A percentile compares a stretch with the other conserved stretches of the same genome.
Evolutionary conservation across 2,113 vertebrate species (phyloP).

Genomic region (Diphyllodes magnificus): DNA sequence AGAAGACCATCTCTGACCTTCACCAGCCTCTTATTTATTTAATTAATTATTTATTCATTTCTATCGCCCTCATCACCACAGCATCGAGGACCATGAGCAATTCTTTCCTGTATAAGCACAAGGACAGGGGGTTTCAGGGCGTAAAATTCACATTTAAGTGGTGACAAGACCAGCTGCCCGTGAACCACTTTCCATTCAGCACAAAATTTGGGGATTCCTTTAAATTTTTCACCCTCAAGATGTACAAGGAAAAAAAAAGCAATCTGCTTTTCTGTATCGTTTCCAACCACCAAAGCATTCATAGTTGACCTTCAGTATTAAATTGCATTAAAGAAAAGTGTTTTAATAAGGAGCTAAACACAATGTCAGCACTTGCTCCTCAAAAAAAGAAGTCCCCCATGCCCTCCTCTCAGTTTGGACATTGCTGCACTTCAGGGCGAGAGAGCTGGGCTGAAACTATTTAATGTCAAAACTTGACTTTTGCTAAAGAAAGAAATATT

Average conservation of each 20-base stretch:
- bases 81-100: accelerated
- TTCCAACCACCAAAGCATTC: not conserved
- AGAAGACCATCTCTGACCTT: not conserved
- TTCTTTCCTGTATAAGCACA: not conserved
- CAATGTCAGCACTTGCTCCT: not conserved
- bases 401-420: not conserved
- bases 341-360: not conserved
- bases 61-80: not conserved
- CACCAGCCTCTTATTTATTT: not conserved
- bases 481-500: not conserved
- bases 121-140: accelerated
- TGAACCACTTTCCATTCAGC: not conserved
- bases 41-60: not conserved
- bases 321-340: not conserved
- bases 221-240: not conserved
- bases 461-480: not conserved
- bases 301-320: not conserved
- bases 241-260: not conserved
- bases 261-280: not conserved
- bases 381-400: not conserved
- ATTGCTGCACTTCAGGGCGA: not conserved
- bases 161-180: not conserved
- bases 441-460: not conserved
- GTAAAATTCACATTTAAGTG: not conserved
- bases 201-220: not conserved